phyloP scores from a whole-genome alignment of 2,797 vertebrate species.

The Alauda arvensis region DNA sequence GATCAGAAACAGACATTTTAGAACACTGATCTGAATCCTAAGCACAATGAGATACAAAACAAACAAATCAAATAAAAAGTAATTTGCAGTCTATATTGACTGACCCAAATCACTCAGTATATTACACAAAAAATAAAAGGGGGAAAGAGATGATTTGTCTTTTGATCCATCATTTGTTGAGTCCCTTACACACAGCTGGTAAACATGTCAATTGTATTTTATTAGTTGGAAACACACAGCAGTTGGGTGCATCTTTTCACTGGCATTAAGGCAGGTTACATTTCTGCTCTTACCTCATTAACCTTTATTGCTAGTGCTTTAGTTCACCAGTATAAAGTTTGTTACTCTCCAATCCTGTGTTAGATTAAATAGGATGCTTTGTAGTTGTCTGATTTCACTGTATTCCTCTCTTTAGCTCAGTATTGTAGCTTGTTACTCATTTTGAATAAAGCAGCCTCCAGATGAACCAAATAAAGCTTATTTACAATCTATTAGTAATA shows the following conservation, averaged over 20 bases:
- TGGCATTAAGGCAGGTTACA: not conserved
- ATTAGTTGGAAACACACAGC: not conserved
- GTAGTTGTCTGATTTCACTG: not conserved
- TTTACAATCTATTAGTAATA: slow-evolving; percentile 42
- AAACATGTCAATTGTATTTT: not conserved
- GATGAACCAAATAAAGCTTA: slow-evolving; percentile 28
- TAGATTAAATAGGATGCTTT: not conserved
- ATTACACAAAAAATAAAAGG: not conserved
- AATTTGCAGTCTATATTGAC: not conserved
- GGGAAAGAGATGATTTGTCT: not conserved
- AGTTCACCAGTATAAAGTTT: not conserved
- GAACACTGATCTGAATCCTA: not conserved
- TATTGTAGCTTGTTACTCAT: not conserved
- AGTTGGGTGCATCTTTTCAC: not conserved
- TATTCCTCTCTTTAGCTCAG: not conserved
- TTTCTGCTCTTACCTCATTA: slow-evolving; percentile 18
- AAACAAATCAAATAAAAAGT: not conserved
- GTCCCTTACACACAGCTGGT: not conserved
- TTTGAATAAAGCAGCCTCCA: slow-evolving; percentile 37
- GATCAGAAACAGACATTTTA: not conserved
- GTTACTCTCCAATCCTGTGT: not conserved
- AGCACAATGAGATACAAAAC: not conserved
- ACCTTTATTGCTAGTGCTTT: slow-evolving; percentile 15
- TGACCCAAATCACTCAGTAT: not conserved
- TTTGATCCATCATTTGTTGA: not conserved